phyloP scores from a whole-genome alignment of 2,888 invertebrate species.

The Noctua fimbriata region DNA sequence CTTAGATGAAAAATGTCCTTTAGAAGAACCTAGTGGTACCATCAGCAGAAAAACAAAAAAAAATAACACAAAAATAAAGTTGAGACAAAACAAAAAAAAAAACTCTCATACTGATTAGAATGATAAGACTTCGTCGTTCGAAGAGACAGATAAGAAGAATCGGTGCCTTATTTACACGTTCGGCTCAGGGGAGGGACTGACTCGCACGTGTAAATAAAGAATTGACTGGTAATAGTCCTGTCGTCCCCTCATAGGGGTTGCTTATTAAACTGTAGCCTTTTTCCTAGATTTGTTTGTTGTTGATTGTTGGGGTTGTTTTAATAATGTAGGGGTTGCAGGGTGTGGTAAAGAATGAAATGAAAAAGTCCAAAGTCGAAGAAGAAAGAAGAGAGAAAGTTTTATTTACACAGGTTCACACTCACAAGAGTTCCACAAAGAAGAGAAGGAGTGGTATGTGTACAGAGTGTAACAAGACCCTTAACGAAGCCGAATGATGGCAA shows the following conservation, averaged over 20 bases:
- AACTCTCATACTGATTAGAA: not conserved
- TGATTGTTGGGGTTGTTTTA: not conserved
- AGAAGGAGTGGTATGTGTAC: no score
- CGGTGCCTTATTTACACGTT: slow-evolving; percentile 34
- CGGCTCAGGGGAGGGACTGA: not conserved
- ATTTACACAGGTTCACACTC: no score
- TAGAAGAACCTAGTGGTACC: no score
- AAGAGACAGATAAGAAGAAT: slow-evolving; percentile 8
- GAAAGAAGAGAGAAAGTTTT: not conserved
- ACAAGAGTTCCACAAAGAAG: no score
- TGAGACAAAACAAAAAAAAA: not conserved
- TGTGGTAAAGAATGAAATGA: not conserved
- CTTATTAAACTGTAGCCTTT: slow-evolving; percentile 2
- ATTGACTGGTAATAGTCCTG: slow-evolving; percentile 31
- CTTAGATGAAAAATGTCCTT: not conserved
- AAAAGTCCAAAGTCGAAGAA: not conserved
- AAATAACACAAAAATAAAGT: not conserved
- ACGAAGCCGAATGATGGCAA: no score
- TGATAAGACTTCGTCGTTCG: not conserved
- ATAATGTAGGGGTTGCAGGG: not conserved
- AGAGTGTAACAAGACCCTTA: no score
- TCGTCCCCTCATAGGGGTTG: slow-evolving; percentile 26
- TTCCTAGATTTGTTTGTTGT: not conserved
- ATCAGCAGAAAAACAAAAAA: no score
- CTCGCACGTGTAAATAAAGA: slow-evolving; percentile 25